Evolutionary conservation across 2,113 vertebrate species (phyloP).

Genomic region (Acrocephalus arundinaceus): DNA sequence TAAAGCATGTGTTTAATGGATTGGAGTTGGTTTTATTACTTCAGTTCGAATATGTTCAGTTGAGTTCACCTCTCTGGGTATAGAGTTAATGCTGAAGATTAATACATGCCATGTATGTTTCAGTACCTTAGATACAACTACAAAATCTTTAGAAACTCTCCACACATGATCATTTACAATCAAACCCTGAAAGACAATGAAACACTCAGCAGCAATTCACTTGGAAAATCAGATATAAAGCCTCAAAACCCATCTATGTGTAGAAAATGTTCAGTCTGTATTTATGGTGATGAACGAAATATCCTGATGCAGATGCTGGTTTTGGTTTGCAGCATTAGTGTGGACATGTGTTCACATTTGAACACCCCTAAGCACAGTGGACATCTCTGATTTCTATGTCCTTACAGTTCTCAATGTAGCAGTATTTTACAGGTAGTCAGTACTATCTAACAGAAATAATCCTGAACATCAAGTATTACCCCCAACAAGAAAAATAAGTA

Average conservation of each 20-base stretch:
- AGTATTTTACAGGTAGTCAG: not conserved
- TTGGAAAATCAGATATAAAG: not conserved
- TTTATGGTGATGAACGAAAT: not conserved
- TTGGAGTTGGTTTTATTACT: not conserved
- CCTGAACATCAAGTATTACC: not conserved
- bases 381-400: not conserved
- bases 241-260: not conserved
- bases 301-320: not conserved
- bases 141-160: not conserved
- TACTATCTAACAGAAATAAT: not conserved
- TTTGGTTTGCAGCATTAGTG: not conserved
- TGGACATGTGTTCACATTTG: not conserved
- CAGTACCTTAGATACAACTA: not conserved
- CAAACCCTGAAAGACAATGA: not conserved
- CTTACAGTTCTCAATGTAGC: not conserved
- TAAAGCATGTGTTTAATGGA: not conserved
- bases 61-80: not conserved
- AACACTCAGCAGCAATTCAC: not conserved
- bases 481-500: not conserved
- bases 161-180: not conserved
- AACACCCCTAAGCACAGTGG: not conserved
- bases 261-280: not conserved
- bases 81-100: not conserved
- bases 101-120: not conserved
- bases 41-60: not conserved